Evolutionary conservation across 2,113 vertebrate species (phyloP), one percentile per base, ranked within the genome.

Genomic region (Laticauda laticaudata): DNA sequence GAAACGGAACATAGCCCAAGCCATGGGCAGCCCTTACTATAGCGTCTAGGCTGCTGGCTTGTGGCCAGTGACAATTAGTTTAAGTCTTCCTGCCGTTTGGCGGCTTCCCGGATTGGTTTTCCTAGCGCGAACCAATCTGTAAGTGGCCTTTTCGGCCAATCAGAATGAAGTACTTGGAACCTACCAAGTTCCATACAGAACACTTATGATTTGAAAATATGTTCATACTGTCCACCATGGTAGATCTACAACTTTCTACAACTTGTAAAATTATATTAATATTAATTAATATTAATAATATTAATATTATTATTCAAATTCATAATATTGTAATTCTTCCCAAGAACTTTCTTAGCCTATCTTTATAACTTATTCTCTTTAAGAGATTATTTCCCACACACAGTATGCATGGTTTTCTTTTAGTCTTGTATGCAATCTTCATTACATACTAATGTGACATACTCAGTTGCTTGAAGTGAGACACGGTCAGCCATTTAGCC

Each of bases 401-500:
- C 34, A 39, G 87, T 34, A 88, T 20, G 23, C 59, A 3, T 3
- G 45, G 53, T 91, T 91, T 86, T 11, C 55, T 0, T 24, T 29
- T 93, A 85, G 43, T 90, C 48, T 89, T n/a, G 26, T 21, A 3
- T 45, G 39, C 26, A 90, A 89, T 20, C 3, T 2, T 92, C 92
- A 91, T 43, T 45, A 45, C 45, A 45, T 45, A 45, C 94, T 89
- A 92, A 54, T 18, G 5, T 48, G 92, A 97, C 99, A 94, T 98
- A 99, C 99, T 98, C 94, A 98, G 97, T 94, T 98, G 98, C 96
- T 95, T 98, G 95, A 98, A 98, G 95, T 97, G 98, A 95, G 98
- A 98, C 85, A 98, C 98, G 0, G 98, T 97, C 21, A 98, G 98
- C 98, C 98, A 98, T 86, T 97, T 98, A 88, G 96, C 97, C 93